Evolutionary conservation across 2,113 vertebrate species (phyloP), one percentile per base, ranked within the genome.

Genomic region (Rissa tridactyla): DNA sequence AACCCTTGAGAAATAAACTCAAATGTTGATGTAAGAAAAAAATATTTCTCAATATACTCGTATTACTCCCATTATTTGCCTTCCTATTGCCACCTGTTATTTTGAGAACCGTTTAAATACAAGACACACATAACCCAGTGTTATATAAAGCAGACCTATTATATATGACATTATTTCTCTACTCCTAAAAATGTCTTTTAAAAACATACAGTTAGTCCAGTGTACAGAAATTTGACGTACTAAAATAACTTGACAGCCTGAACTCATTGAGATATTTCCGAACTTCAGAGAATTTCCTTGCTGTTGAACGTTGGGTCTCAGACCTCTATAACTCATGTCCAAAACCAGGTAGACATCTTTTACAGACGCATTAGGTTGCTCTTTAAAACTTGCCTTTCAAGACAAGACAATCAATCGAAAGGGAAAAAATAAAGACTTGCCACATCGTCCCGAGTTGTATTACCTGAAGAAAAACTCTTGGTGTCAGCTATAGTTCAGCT

Each of bases 1-100:
- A 95, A 66, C 34, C 29, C 64, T 78, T 27, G 32, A 95, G 86
- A 95, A 97, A 95, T 83, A 96, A 93, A 93, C 44, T 72, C 65
- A 30, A 36, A 34, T 57, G 73, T 66, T 89, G 69, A 88, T 25
- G 15, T 34, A 92, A 87, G 79, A 65, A 86, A 60, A 38, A 83
- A 78, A 36, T 81, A 51, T 87, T 92, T 89, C 65, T 90, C 52
- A 71, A 72, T 62, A 62, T 38, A 38, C 46, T 94, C 40, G 23
- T 75, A 81, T 85, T 19, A 71, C n/a, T 94, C 30, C 69, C 57
- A 32, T 81, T 88, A 68, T 91, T 91, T 81, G 47, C 72, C 38
- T 66, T 83, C 72, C 40, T 84, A 40, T 76, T 81, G 49, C 36
- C 51, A 89, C 81, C 91, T 94, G 58, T 75, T 90, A 81, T 81